phyloP scores from a whole-genome alignment of 2,113 vertebrate species.

The Nyctereutes procyonoides region DNA sequence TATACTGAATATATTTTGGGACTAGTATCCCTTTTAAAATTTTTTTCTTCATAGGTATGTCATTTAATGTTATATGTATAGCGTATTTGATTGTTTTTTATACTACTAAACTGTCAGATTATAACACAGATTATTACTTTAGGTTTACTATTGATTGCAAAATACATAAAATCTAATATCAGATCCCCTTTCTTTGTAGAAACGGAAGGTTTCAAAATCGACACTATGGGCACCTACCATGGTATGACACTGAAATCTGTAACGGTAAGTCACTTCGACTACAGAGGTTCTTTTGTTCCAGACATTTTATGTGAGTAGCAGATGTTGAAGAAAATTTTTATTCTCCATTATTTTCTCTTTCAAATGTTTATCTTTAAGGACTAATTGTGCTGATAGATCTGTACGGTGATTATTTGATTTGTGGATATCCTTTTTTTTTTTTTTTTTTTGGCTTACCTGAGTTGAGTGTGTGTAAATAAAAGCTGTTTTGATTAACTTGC shows the following conservation, averaged over 20 bases:
- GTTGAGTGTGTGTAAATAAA: conserved; percentile 74
- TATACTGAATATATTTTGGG: conserved; percentile 1
- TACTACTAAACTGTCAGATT: background rate
- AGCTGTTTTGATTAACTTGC: conserved; percentile 70
- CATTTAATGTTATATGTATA: background rate
- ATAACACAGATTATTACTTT: background rate
- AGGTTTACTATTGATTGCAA: background rate
- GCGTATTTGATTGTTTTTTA: background rate
- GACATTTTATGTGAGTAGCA: background rate
- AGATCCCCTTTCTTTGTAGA: conserved; percentile 85
- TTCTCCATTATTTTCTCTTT: background rate
- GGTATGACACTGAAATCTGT: conserved; percentile 99
- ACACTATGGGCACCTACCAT: conserved; percentile 99
- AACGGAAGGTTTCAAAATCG: conserved; percentile 99
- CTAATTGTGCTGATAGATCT: background rate
- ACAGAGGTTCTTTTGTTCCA: background rate
- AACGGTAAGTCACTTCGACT: conserved; percentile 91
- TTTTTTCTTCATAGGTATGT: background rate
- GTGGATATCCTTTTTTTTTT: conserved; percentile 3
- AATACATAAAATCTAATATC: conserved; percentile 36
- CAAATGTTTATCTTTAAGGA: background rate
- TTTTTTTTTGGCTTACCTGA: conserved; percentile 43
- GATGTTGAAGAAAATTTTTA: background rate
- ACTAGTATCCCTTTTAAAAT: background rate
- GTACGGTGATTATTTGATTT: background rate